Evolutionary conservation across 2,888 invertebrate genomes (phyloP), one percentile per base, ranked within the genome.

Genomic region (Cataglyphis cursor): DNA sequence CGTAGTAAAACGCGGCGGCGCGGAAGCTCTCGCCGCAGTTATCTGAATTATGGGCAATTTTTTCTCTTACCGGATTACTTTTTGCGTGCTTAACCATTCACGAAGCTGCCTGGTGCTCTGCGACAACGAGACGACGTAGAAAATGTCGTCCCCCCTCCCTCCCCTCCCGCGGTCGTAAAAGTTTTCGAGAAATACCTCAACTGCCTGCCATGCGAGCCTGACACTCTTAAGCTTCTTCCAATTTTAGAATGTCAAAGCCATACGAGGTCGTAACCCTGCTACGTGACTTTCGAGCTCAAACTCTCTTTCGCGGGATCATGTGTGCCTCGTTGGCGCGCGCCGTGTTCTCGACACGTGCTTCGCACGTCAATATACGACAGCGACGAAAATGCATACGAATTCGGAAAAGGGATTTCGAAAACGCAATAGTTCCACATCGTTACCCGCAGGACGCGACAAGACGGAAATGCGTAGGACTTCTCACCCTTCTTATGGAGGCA

Each of bases 221-320:
- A 85, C 83, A 80, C 86, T 86, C 88, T 85, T 88, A 86, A 90
- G 89, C 89, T 88, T 88, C 90, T 86, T 90, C 90, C 90, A 90
- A 90, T 90, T 90, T 90, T 90, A 90, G 90, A 90, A 90, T 90
- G 90, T 90, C 90, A 90, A 90, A 90, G 90, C 86, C 90, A 87
- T 85, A 85, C 88, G 85, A 85, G 90, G 89, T 85, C 88, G 89
- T 90, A 90, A 90, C 90, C 86, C 85, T 59, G 87, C 86, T 89
- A 90, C 90, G 90, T 90, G 90, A 90, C 90, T 90, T 72, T 83
- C 81, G 61, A 72, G 41, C 41, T 66, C 65, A 31, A 66, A 15
- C 81, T 84, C 87, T 82, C 85, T 74, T 83, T 82, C 83, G 82
- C 85, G 48, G 83, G 87, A 87, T 87, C 88, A 87, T 89, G 84